Conservation (phyloP, 2,113 vertebrate genomes). For the Neoarius graeffei region DNA sequence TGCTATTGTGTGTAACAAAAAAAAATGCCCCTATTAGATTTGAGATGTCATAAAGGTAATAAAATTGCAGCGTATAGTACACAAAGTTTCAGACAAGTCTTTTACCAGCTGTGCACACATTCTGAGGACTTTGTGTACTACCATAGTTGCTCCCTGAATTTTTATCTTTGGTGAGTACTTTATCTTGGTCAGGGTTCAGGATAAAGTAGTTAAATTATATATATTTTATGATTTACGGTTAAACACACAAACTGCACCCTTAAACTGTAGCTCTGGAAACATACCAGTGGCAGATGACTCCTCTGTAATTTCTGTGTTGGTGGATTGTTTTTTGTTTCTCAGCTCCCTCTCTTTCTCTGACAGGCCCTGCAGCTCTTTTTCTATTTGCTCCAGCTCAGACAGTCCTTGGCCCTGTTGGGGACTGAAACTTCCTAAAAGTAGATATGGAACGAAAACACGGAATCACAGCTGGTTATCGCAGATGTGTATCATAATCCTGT, state of each 20-base stretch:
- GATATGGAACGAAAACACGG: slow-evolving; percentile 6
- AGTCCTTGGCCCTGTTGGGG: slow-evolving; percentile 8
- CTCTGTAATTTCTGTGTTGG: not conserved
- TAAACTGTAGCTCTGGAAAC: not conserved
- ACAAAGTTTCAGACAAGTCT: not conserved
- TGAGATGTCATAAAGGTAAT: not conserved
- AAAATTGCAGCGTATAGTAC: not conserved
- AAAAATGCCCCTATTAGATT: not conserved
- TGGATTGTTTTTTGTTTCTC: not conserved
- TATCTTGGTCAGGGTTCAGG: not conserved
- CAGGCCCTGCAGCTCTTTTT: slow-evolving; percentile 54
- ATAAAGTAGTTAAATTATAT: not conserved
- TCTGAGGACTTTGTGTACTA: not conserved
- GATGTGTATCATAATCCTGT: not conserved
- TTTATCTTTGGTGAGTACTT: not conserved
- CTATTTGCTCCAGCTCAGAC: slow-evolving; percentile 33
- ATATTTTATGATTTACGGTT: not conserved
- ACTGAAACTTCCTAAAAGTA: not conserved
- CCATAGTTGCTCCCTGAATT: not conserved
- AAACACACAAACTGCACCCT: not conserved
- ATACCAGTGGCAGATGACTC: slow-evolving; percentile 16
- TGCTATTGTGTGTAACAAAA: not conserved
- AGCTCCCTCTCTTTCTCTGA: slow-evolving; percentile 43
- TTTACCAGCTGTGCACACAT: not conserved
- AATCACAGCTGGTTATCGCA: not conserved